phyloP scores from a whole-genome alignment of 2,113 vertebrate genomes.

The Parus major region DNA sequence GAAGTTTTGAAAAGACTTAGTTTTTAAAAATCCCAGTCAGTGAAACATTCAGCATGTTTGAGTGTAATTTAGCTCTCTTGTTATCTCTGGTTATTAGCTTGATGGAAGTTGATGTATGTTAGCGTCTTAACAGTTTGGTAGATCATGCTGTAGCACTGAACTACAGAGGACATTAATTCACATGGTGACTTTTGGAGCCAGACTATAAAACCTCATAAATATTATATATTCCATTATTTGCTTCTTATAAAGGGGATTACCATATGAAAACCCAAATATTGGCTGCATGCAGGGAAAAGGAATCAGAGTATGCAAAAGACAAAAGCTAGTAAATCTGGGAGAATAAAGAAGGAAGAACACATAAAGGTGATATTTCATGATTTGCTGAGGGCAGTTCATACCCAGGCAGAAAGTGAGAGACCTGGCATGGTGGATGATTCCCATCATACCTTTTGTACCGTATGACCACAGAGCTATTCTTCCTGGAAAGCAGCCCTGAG shows the following conservation, averaged over 20 bases:
- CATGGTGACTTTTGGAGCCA: background rate
- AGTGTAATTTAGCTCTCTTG: background rate
- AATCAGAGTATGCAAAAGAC: background rate
- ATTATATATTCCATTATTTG: slow-evolving; percentile 42
- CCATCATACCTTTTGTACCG: background rate
- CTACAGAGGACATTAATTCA: slow-evolving; percentile 32
- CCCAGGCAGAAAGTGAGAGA: background rate
- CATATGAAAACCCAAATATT: background rate
- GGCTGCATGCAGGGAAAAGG: background rate
- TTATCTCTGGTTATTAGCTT: background rate
- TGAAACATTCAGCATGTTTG: background rate
- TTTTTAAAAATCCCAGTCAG: background rate
- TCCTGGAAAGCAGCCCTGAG: background rate
- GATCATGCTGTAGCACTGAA: background rate
- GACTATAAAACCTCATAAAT: slow-evolving; percentile 34
- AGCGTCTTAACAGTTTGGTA: background rate
- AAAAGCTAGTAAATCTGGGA: background rate
- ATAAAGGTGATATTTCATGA: background rate
- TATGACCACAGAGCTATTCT: background rate
- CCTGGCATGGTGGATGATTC: background rate
- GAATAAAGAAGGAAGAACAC: background rate
- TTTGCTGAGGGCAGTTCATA: background rate
- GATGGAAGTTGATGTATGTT: background rate
- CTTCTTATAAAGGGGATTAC: slow-evolving; percentile 16
- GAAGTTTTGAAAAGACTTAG: background rate